Evolutionary conservation across 35 echinoderm and acorn worm species (phyloP).

Genomic region (Ophioderma brevispina): DNA sequence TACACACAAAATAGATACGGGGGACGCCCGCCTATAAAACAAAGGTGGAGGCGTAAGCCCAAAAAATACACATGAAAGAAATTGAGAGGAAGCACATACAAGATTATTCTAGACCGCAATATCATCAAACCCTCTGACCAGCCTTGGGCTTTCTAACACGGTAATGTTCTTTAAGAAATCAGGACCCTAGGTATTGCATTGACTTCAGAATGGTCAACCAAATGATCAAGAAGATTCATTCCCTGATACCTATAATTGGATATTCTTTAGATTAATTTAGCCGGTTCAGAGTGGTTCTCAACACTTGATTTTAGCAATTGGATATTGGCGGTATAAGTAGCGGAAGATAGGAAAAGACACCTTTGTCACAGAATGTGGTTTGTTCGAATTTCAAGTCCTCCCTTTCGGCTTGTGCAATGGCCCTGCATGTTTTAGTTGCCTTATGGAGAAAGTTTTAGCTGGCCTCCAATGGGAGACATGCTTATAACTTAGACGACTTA

Average conservation of each 20-base stretch:
- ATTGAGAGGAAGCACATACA: constrained; percentile 36
- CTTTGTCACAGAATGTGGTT: constrained; percentile 58
- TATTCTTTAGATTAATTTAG: constrained; percentile 42
- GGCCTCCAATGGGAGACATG: constrained; percentile 65
- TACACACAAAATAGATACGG: too few species aligned
- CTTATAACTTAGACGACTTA: constrained; percentile 71
- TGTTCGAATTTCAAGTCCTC: constrained; percentile 18
- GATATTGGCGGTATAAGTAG: constrained; percentile 90
- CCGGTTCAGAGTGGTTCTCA: too few species aligned
- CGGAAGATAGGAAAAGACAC: constrained; percentile 52
- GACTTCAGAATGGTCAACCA: constrained; percentile 57
- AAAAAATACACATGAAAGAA: constrained; percentile 25
- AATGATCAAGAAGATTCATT: constrained; percentile 41
- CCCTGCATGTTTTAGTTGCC: constrained; percentile 36
- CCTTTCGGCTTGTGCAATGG: too few species aligned
- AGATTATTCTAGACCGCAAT: constrained; percentile 31
- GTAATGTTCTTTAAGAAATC: constrained; percentile 55
- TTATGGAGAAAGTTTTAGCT: constrained; percentile 53
- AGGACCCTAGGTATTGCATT: constrained; percentile 46
- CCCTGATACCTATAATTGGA: constrained; percentile 50
- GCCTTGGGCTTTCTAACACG: constrained; percentile 43
- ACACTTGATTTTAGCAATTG: constrained; percentile 71
- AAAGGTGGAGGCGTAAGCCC: constrained; percentile 46
- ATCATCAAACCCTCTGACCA: constrained; percentile 37
- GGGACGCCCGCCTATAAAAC: too few species aligned